Conservation (phyloP, 2,888 invertebrate genomes). For the Entomobrya proxima region DNA sequence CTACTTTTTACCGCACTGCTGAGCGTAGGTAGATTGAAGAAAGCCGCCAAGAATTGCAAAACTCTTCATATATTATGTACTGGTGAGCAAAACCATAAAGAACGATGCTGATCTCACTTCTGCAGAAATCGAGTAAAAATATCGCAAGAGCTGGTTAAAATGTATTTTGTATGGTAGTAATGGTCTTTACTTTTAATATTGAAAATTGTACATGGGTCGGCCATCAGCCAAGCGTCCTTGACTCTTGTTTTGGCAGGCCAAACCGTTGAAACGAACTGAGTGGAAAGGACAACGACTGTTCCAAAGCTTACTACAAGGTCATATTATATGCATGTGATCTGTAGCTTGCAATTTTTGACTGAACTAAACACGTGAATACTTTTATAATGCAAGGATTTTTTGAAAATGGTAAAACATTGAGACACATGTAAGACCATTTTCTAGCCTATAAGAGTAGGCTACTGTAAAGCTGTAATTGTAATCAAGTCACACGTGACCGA, state of each 20-base stretch:
- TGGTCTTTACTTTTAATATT: not conserved
- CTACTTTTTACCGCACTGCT: not conserved
- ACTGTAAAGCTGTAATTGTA: no score
- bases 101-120: not conserved
- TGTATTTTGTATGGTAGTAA: not conserved
- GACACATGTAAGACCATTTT: no score
- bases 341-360: no score
- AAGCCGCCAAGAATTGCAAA: not conserved
- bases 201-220: slow-evolving; percentile 35
- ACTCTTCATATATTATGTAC: not conserved
- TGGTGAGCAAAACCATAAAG: not conserved
- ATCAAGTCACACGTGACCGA: no score
- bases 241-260: slow-evolving; percentile 24
- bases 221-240: slow-evolving; percentile 52
- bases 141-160: not conserved
- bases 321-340: no score
- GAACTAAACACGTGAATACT: no score
- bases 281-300: no score
- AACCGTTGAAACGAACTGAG: no score
- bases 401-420: no score
- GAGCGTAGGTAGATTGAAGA: not conserved
- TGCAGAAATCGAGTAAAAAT: not conserved
- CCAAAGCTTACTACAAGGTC: no score
- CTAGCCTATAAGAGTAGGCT: no score
- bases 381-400: no score